A percentile compares a stretch with the other conserved stretches of the same genome.
Conservation (phyloP, 2,888 invertebrate genomes). For the Papilio demoleus region DNA sequence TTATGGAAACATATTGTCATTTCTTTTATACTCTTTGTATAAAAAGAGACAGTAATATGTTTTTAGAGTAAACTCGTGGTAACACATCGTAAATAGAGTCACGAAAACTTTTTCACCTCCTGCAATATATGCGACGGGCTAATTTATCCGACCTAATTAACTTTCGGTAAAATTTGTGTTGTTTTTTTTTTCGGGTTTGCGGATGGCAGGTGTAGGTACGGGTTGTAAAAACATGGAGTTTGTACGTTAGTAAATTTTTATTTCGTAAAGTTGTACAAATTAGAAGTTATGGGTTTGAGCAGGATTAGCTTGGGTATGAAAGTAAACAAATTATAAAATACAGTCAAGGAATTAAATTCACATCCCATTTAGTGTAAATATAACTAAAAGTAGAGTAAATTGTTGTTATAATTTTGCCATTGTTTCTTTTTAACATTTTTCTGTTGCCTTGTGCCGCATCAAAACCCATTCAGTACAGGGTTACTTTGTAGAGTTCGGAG, state of each 20-base stretch:
- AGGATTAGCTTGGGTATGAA: not conserved
- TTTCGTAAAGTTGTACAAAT: not conserved
- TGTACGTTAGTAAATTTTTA: not conserved
- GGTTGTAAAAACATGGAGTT: constrained; percentile 4
- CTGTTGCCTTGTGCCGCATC: too few relatives aligned
- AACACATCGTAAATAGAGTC: constrained; percentile 13
- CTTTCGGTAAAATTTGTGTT: constrained; percentile 32
- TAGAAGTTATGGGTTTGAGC: not conserved
- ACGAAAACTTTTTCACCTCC: constrained; percentile 26
- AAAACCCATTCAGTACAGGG: too few relatives aligned
- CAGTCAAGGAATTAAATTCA: not conserved
- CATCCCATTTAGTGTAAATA: not conserved
- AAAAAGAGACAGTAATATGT: too few relatives aligned
- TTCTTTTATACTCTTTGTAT: too few relatives aligned
- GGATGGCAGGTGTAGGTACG: not conserved
- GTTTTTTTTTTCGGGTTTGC: constrained; percentile 13
- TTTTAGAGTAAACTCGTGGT: too few relatives aligned
- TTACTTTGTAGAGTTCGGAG: too few relatives aligned
- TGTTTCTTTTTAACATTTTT: too few relatives aligned
- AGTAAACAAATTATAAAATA: not conserved
- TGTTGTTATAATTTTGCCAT: not conserved
- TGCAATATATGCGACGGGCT: constrained; percentile 27
- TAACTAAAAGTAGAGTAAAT: not conserved
- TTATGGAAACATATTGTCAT: not conserved
- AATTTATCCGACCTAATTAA: constrained; percentile 36